Conservation (phyloP, 2,113 vertebrate genomes). For the Spilogale gracilis region DNA sequence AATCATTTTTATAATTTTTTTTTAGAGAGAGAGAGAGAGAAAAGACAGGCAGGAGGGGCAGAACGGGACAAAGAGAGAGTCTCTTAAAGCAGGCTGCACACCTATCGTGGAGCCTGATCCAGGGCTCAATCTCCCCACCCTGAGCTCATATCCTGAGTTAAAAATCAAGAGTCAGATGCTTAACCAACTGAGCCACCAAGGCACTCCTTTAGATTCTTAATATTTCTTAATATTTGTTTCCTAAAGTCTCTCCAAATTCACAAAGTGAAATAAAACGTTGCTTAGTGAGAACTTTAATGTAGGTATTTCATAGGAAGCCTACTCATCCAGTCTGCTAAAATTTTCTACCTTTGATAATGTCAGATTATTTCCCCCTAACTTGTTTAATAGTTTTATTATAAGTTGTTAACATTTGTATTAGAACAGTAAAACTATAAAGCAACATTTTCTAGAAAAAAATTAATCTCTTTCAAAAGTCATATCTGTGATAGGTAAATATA, state of each 20-base stretch:
- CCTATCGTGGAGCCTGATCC: too few relatives aligned
- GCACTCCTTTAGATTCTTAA: neutral
- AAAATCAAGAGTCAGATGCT: neutral
- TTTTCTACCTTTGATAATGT: neutral
- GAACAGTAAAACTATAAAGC: neutral
- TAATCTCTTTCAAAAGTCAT: neutral
- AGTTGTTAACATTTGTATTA: slow-evolving; percentile 24
- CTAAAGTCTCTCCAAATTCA: neutral
- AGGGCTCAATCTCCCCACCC: neutral
- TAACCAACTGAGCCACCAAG: neutral
- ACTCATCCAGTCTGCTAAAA: neutral
- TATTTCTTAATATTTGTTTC: slow-evolving; percentile 4
- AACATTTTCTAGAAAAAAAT: neutral
- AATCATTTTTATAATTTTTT: neutral
- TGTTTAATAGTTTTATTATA: neutral
- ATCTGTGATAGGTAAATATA: neutral
- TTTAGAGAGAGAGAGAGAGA: neutral
- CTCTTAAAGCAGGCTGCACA: neutral
- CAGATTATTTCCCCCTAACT: neutral
- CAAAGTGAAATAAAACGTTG: neutral
- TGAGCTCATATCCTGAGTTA: neutral
- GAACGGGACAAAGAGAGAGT: neutral
- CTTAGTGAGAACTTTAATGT: neutral
- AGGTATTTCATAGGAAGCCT: neutral
- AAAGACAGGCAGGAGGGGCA: neutral